Percentiles rank a stretch among this genome's conserved stretches.
phyloP scores from a whole-genome alignment of 2,888 invertebrate species.

The Mimas tiliae region DNA sequence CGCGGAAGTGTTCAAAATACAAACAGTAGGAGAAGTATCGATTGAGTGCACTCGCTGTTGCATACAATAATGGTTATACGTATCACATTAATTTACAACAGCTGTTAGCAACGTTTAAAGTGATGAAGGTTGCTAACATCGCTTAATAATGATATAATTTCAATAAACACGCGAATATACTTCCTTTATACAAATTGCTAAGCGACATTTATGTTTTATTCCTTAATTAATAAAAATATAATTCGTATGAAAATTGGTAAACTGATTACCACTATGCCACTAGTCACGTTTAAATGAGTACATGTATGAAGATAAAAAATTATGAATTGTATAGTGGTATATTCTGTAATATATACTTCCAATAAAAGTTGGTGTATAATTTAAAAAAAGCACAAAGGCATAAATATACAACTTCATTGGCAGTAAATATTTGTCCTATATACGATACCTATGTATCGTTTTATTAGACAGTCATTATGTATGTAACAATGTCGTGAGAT shows the following conservation, averaged over 20 bases:
- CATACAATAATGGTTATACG: neutral
- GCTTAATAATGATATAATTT: neutral
- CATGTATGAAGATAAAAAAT: too few species aligned
- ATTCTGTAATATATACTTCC: too few species aligned
- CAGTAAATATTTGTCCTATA: neutral
- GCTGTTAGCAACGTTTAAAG: neutral
- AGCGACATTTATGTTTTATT: too few species aligned
- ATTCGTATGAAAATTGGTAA: neutral
- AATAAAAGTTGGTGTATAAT: too few species aligned
- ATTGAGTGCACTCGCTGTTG: conserved; percentile 14
- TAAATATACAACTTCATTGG: neutral
- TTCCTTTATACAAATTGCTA: too few species aligned
- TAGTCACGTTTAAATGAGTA: too few species aligned
- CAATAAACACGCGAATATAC: neutral
- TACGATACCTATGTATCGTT: neutral
- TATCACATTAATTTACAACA: neutral
- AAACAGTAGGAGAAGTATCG: neutral
- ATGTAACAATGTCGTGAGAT: neutral
- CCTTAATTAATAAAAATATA: neutral
- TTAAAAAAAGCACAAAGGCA: neutral
- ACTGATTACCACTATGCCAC: neutral
- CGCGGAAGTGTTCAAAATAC: conserved; percentile 9
- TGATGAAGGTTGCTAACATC: neutral
- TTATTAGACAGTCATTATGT: neutral
- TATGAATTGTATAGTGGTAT: too few species aligned